Conservation (phyloP, 2,888 invertebrate genomes). For the Timandra comae region DNA sequence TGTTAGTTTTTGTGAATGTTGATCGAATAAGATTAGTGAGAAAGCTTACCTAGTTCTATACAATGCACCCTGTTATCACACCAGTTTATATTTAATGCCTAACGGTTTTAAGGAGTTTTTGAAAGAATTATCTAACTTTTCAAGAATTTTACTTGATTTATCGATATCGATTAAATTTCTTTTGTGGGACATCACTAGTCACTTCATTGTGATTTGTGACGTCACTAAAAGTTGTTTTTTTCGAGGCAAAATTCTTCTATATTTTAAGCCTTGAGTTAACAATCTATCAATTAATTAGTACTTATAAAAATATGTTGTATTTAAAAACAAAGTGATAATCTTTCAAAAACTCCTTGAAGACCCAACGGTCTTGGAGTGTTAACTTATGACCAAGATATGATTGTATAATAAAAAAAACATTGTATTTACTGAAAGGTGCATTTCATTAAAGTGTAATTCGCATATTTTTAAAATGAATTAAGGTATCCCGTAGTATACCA, state of each 20-base stretch:
- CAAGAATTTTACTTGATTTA: no score
- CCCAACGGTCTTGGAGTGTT: slow-evolving; percentile 58
- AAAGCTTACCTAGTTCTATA: slow-evolving; percentile 49
- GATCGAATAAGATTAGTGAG: slow-evolving; percentile 48
- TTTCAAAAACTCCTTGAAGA: slow-evolving; percentile 3
- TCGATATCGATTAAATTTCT: no score
- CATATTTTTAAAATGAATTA: slow-evolving; percentile 33
- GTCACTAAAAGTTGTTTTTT: no score
- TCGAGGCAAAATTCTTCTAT: no score
- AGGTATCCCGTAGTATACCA: slow-evolving; percentile 59
- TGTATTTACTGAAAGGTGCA: slow-evolving; percentile 55
- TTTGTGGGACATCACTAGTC: no score
- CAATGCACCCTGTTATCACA: slow-evolving; percentile 38
- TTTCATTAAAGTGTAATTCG: slow-evolving; percentile 47
- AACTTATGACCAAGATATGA: slow-evolving; percentile 46
- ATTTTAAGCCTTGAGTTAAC: no score
- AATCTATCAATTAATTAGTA: no score
- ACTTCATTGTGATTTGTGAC: no score
- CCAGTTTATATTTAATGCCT: slow-evolving; percentile 17
- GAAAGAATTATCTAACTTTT: no score
- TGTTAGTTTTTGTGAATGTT: slow-evolving; percentile 61
- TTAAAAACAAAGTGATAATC: no score
- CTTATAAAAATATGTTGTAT: no score
- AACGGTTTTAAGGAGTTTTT: slow-evolving; percentile 21
- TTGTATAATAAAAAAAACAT: slow-evolving; percentile 19